These are phyloP conservation scores for Danio tinwini DNA, from an alignment of 2,797 vertebrate species.

Conservation along the genomic window DNA sequence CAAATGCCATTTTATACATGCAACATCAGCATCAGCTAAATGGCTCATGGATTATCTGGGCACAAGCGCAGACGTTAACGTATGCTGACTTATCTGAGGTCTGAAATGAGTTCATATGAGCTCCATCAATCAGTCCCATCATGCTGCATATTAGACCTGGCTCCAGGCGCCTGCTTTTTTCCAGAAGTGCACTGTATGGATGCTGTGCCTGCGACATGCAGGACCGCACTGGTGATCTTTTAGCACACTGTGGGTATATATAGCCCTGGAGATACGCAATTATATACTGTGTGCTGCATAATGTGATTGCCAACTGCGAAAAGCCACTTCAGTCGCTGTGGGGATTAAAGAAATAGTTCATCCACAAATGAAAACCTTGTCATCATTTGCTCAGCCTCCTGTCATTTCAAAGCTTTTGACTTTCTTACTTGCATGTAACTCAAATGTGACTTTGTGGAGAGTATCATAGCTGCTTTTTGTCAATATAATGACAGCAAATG, in stretches of 20 bases:
- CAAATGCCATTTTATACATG: background rate
- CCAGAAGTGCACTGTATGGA: background rate
- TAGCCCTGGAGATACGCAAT: conserved; percentile 28
- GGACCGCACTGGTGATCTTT: conserved; percentile 16
- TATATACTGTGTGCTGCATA: background rate
- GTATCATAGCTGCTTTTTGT: no score
- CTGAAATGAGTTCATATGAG: conserved; percentile 52
- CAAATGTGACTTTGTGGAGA: background rate
- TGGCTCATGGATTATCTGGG: conserved; percentile 3
- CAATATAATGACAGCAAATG: no score
- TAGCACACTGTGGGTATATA: conserved; percentile 8
- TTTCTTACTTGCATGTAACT: background rate
- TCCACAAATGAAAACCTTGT: conserved; percentile 11
- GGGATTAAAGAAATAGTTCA: conserved; percentile 31
- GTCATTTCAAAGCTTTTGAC: background rate
- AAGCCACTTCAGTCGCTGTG: conserved; percentile 17
- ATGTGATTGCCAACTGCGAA: conserved; percentile 30
- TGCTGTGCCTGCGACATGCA: background rate
- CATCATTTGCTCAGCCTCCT: background rate
- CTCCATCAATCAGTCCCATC: conserved; percentile 51
- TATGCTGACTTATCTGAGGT: conserved; percentile 53
- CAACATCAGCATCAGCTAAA: background rate
- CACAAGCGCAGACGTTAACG: conserved; percentile 44
- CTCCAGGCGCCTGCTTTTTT: background rate
- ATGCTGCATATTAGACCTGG: conserved; percentile 2